These are phyloP conservation scores for Tenthredo distinguenda DNA, from an alignment of 2,888 invertebrate species.

Conservation along the genomic window DNA sequence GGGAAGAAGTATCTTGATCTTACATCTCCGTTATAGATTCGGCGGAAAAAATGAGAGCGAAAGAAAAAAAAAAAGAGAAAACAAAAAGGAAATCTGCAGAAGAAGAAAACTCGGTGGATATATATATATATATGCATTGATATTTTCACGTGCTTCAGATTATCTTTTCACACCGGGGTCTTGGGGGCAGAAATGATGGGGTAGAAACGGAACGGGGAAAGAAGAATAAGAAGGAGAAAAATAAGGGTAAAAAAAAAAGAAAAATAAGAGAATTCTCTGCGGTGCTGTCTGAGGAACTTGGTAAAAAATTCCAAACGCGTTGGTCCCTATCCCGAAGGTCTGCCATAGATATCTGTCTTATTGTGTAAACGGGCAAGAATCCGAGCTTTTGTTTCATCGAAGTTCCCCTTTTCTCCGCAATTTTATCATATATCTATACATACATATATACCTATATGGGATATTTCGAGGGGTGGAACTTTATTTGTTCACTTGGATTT, in stretches of 20 bases:
- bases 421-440: background rate
- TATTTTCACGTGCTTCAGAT: slow-evolving; percentile 29
- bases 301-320: slow-evolving; percentile 59
- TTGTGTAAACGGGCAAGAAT: slow-evolving; percentile 33
- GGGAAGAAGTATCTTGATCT: slow-evolving; percentile 21
- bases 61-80: background rate
- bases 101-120: background rate
- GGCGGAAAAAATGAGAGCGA: background rate
- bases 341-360: slow-evolving; percentile 13
- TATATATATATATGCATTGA: background rate
- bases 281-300: slow-evolving; percentile 17
- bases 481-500: background rate
- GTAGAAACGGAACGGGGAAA: slow-evolving; percentile 22
- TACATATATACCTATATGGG: too few relatives aligned
- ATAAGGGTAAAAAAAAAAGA: slow-evolving; percentile 34
- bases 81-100: background rate
- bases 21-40: background rate
- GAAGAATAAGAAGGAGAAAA: slow-evolving; percentile 3
- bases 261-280: slow-evolving; percentile 11
- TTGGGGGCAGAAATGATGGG: background rate
- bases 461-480: background rate
- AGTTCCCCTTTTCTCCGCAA: background rate
- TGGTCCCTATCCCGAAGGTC: slow-evolving; percentile 16
- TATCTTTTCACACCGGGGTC: background rate
- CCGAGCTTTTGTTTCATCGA: slow-evolving; percentile 10